Base-by-base conservation (phyloP, 1,140 invertebrate genomes). In the Apis laboriosa region DNA sequence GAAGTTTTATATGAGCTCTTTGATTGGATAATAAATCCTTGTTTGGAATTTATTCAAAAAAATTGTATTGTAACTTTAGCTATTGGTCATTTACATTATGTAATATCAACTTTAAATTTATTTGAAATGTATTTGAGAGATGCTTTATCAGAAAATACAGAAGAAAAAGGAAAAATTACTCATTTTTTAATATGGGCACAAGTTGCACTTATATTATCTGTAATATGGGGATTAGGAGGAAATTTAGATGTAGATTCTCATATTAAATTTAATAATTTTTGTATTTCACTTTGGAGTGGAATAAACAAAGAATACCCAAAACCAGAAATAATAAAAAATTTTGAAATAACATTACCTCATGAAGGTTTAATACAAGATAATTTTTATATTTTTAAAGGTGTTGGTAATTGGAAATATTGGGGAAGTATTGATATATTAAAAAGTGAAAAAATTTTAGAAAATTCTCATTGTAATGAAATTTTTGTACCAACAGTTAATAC, bases 401-500 rank as follows among this genome's bases (percentile, higher is more conserved):
- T 78, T 72, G 95, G 95, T 7, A 88, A 53, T 28, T 96, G 95
- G 96, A 96, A 95, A 85, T 88, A 92, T 43, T 95, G 92, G 91
- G 90, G 73, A 81, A 77, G 19, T 24, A 12, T 34, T 0, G 95
- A 96, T 56, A 34, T 92, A 34, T 71, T 95, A n/a, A 95, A 95
- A 84, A 89, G 68, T 64, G 91, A 94, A 61, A 91, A 93, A 78
- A 88, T 93, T 51, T 76, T 78, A 19, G 87, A 88, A 53, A 72
- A 53, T 7, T 51, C n/a, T 53, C 64, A 53, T 24, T 63, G 34
- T 0, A 77, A 49, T 74, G 84, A 96, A 89, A 94, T 95, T 74
- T 95, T 96, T 84, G 94, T 97, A 34, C 96, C 96, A 9, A 97
- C 96, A 0, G 88, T 95, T 1, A 96, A 97, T 73, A 96, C 95